These are phyloP conservation scores for Chloroceryle amazona DNA, from an alignment of 2,797 vertebrate species.

Conservation along the genomic window DNA sequence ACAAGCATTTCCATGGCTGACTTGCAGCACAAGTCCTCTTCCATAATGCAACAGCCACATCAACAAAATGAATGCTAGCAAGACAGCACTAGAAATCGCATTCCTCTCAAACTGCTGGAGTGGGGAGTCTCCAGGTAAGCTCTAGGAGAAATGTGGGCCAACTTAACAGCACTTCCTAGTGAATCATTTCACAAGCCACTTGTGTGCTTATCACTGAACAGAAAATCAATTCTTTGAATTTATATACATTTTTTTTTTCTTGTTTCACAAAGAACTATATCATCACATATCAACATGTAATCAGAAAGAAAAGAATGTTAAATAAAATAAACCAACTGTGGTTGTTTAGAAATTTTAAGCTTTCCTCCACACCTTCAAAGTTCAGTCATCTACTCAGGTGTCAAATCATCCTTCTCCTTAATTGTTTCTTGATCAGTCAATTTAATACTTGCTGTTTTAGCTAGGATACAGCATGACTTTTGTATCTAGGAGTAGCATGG, in stretches of 20 bases:
- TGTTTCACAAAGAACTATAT: background rate
- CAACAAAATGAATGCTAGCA: background rate
- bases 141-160: background rate
- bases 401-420: background rate
- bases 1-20: constrained; percentile 4
- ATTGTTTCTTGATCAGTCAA: background rate
- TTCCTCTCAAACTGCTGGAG: constrained; percentile 23
- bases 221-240: background rate
- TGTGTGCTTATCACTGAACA: background rate
- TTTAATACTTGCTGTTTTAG: background rate
- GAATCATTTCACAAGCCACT: background rate
- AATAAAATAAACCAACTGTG: background rate
- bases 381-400: background rate
- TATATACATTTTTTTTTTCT: background rate
- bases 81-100: constrained; percentile 30
- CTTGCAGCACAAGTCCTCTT: constrained; percentile 39
- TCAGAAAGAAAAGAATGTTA: background rate
- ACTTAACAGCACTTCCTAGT: background rate
- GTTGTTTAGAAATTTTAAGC: background rate
- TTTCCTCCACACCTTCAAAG: background rate
- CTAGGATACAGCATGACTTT: background rate
- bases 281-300: background rate
- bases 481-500: background rate
- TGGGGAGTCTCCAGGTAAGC: background rate
- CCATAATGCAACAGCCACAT: constrained; percentile 1